Base-by-base conservation (phyloP, 2,113 vertebrate species). In the Pterocles orientalis region DNA sequence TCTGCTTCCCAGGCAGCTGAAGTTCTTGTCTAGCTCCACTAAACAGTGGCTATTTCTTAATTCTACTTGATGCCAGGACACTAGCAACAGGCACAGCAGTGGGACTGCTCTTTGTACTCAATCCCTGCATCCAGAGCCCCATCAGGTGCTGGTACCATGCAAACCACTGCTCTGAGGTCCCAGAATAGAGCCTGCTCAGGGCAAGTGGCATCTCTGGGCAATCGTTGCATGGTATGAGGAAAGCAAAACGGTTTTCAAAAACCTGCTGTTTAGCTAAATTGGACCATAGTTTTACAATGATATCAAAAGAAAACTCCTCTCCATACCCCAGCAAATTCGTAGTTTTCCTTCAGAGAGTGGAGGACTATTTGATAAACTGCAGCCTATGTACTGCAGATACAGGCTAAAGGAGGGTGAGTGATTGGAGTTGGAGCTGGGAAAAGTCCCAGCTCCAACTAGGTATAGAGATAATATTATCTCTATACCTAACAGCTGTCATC, bases 401-500 rank as follows among this genome's bases (percentile, higher is more conserved):
- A 82, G 45, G 28, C 51, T 66, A 62, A 86, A 79, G 51, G 19
- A 87, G n/a, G 23, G 7, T 16, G 29, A 79, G 57, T n/a, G 24
- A 75, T 12, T n/a, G 47, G 26, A 79, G 23, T 4, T 84, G 18
- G 58, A 88, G 29, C 25, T 88, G 72, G 33, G 56, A 86, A 94
- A 96, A 86, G 10, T n/a, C n/a, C n/a, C n/a, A n/a, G n/a, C n/a
- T n/a, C n/a, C n/a, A n/a, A n/a, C n/a, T n/a, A n/a, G n/a, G n/a
- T n/a, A n/a, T n/a, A n/a, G n/a, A n/a, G n/a, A n/a, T n/a, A 86
- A 64, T 92, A 83, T 75, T 4, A 66, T 54, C 45, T 83, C 70
- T 86, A 9, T 80, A 64, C 65, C 28, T 92, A 91, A 91, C 89
- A 97, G 87, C 90, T 97, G 73, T 82, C 78, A 82, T 87, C 90